Conservation (phyloP, 2,888 invertebrate species). For the Brassicogethes aeneus region DNA sequence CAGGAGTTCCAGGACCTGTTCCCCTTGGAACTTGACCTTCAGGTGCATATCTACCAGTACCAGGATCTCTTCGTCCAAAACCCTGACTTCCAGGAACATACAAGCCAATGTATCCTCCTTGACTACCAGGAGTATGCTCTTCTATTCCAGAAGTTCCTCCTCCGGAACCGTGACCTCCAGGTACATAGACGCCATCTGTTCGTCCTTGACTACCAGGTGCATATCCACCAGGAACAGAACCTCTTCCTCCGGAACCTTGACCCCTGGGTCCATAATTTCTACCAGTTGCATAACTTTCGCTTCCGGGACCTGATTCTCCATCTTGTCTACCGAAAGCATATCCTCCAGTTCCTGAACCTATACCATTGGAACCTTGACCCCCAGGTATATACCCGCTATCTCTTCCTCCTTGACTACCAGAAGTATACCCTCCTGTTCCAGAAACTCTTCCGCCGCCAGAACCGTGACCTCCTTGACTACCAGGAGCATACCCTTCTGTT, state of each 20-base stretch:
- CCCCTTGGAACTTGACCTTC: neutral
- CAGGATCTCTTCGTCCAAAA: neutral
- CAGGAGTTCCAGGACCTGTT: slow-evolving; percentile 2
- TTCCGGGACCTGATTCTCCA: neutral
- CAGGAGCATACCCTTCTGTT: too few relatives aligned
- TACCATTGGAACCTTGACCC: neutral
- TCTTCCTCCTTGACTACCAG: too few relatives aligned
- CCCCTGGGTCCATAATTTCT: neutral
- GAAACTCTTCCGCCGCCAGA: neutral
- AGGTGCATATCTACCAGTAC: neutral
- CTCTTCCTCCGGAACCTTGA: neutral
- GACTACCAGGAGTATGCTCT: too few relatives aligned
- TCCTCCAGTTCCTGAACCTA: neutral
- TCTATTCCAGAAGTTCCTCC: too few relatives aligned
- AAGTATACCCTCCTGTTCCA: neutral
- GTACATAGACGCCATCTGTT: too few relatives aligned
- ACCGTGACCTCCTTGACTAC: neutral
- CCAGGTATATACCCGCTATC: too few relatives aligned
- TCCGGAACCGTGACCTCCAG: too few relatives aligned
- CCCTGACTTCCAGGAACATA: neutral
- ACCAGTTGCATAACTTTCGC: neutral
- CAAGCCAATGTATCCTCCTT: too few relatives aligned
- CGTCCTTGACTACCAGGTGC: too few relatives aligned
- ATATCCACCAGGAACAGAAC: too few relatives aligned
- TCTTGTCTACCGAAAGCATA: neutral